Base-by-base conservation (phyloP, 2,888 invertebrate species). In the Bursaphelenchus okinawaensis region DNA sequence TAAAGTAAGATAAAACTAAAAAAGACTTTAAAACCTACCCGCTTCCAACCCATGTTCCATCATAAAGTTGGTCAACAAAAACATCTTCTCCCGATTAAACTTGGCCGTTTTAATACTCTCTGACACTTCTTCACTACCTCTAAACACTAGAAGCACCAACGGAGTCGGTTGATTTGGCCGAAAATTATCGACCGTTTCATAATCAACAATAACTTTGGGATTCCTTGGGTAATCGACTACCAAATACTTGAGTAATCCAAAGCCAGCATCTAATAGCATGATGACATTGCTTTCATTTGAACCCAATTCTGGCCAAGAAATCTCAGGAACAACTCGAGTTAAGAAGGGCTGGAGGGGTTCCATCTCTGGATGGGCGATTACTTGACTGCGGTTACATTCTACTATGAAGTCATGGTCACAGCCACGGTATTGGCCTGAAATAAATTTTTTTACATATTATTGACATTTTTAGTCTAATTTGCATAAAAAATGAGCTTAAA, bases 321-420 rank as follows among this genome's bases (percentile, higher is more conserved):
- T 70, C 52, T 76, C 74, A 0, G 79, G 80, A 20, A 70, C 68
- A 26, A 70, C 66, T 29, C 78, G 67, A 27, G 75, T 72, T 9
- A 70, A 55, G 65, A 79, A 81, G 12, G 81, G 75, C n/a, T 70
- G 72, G 1, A 75, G 70, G 1, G 76, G 73, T 0, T 68, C 66
- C 76, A 75, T 78, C 26, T 75, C 71, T 1, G 81, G 81, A 64
- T 77, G 75, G 1, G 70, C 78, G 20, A 56, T 40, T 28, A 70
- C n/a, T 24, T 69, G 58, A 19, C 23, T 20, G 7, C 23, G 9
- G 7, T 65, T 55, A n/a, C 52, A 40, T 29, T 71, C 72, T 1
- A 68, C 66, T 22, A 68, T 67, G 61, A 72, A 80, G 23, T 78
- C 72, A 58, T 81, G 81, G 55, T 81, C 81, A 67, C 81, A 81